These are phyloP conservation scores for Plumapathes pennacea DNA, from an alignment of 92 coral and sea anemone species.

Conservation along the genomic window DNA sequence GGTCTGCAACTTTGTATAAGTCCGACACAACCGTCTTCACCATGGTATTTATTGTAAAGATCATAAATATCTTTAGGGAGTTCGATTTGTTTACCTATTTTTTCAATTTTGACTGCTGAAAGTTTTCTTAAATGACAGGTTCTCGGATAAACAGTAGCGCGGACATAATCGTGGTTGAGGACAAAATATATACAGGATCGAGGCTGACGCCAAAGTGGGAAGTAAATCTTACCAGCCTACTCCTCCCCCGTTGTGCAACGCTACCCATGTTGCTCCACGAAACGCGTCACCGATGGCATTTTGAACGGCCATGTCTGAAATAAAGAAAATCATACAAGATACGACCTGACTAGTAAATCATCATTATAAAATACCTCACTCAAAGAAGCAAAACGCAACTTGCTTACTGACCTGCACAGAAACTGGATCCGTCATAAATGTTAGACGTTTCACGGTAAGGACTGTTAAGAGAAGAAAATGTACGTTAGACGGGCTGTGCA, in stretches of 20 bases:
- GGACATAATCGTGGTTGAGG: no score
- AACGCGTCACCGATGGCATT: constrained; percentile 93
- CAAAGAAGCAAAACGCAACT: background rate
- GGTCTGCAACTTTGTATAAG: no score
- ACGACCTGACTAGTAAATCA: background rate
- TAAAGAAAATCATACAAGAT: background rate
- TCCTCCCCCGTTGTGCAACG: constrained; percentile 97
- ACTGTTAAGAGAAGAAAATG: constrained; percentile 22
- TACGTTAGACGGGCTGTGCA: no score
- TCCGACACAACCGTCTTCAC: no score
- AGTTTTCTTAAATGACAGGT: background rate
- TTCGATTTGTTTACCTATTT: no score
- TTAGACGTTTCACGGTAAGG: constrained; percentile 97
- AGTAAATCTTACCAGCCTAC: constrained; percentile 80
- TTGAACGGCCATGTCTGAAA: constrained; percentile 96
- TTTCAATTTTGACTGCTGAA: no score
- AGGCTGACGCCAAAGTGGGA: no score
- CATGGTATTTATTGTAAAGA: no score
- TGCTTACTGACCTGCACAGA: constrained; percentile 81
- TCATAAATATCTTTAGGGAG: no score
- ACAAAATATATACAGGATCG: background rate
- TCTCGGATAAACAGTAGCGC: background rate
- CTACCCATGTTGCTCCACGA: constrained; percentile 99
- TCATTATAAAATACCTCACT: background rate
- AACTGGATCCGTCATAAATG: constrained; percentile 90